Conservation (phyloP, 53 echinoderm and acorn worm species). For the Astropecten irregularis region DNA sequence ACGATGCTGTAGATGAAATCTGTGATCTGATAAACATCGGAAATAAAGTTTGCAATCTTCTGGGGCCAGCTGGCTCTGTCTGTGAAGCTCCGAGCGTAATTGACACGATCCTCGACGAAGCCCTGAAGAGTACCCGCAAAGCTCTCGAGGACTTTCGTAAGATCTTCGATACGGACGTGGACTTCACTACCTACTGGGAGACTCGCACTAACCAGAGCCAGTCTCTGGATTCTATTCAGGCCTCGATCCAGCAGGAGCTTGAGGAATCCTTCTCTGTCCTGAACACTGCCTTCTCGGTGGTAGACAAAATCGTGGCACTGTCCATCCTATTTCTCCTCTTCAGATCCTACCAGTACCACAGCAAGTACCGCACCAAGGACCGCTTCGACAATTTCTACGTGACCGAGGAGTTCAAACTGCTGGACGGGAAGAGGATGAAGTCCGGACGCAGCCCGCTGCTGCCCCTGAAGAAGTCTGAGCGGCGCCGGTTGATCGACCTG, state of each 20-base stretch:
- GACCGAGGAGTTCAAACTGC: constrained; percentile 74
- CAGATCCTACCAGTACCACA: constrained; percentile 81
- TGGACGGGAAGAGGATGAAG: constrained; percentile 71
- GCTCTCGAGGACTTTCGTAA: constrained; percentile 54
- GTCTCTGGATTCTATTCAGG: constrained; percentile 70
- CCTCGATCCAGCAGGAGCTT: constrained; percentile 70
- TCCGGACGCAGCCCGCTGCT: constrained; percentile 55
- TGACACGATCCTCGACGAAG: constrained; percentile 55
- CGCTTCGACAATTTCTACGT: constrained; percentile 90
- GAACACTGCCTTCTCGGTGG: constrained; percentile 63
- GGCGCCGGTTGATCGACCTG: constrained; percentile 72
- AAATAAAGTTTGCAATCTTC: constrained; percentile 51
- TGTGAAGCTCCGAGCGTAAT: constrained; percentile 62
- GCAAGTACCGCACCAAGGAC: constrained; percentile 85
- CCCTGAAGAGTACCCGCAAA: constrained; percentile 3
- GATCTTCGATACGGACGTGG: constrained; percentile 68
- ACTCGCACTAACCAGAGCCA: constrained; percentile 64
- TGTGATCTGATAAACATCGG: constrained; percentile 71
- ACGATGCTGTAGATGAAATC: too few species aligned
- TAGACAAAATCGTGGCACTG: constrained; percentile 84
- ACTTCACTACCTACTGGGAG: constrained; percentile 78
- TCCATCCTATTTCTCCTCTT: constrained; percentile 74
- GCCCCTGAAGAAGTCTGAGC: constrained; percentile 86
- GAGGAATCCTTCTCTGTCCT: constrained; percentile 63
- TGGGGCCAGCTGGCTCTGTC: constrained; percentile 34